These are phyloP conservation scores for Progne subis DNA, from an alignment of 2,113 vertebrate genomes.

Conservation along the genomic window DNA sequence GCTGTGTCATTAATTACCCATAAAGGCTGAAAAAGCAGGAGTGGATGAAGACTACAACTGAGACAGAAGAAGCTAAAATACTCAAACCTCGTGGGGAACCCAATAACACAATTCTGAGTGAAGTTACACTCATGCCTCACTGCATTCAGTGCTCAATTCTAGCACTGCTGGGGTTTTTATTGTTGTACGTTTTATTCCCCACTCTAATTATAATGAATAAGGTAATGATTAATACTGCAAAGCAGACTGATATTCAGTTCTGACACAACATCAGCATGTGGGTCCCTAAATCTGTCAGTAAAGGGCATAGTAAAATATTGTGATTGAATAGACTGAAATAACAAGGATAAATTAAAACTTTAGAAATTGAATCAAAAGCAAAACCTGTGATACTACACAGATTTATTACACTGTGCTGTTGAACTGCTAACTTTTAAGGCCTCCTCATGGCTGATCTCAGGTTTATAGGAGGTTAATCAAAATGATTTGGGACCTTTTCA, in stretches of 20 bases:
- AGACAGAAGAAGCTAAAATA: conserved; percentile 5
- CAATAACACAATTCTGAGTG: not conserved
- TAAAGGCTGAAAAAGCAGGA: not conserved
- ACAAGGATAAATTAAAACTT: not conserved
- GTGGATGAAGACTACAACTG: not conserved
- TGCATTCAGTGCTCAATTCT: not conserved
- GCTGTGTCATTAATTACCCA: conserved; percentile 1
- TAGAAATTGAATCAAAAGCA: not conserved
- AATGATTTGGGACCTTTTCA: not conserved
- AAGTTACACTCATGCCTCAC: not conserved
- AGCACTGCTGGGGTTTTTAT: not conserved
- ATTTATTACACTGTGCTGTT: not conserved
- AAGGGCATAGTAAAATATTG: not conserved
- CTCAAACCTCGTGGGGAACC: not conserved
- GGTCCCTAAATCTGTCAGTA: not conserved
- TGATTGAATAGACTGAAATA: not conserved
- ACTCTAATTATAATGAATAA: conserved; percentile 26
- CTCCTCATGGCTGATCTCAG: not conserved
- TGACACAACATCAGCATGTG: not conserved
- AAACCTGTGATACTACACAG: not conserved
- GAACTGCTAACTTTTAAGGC: not conserved
- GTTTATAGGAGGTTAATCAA: not conserved
- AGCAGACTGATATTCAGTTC: not conserved
- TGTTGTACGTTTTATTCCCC: not conserved
- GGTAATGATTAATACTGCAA: not conserved